Percentiles rank a stretch among this genome's conserved stretches.
These are phyloP conservation scores for Odontomyia ornata DNA, from an alignment of 2,888 invertebrate species.

Conservation along the genomic window DNA sequence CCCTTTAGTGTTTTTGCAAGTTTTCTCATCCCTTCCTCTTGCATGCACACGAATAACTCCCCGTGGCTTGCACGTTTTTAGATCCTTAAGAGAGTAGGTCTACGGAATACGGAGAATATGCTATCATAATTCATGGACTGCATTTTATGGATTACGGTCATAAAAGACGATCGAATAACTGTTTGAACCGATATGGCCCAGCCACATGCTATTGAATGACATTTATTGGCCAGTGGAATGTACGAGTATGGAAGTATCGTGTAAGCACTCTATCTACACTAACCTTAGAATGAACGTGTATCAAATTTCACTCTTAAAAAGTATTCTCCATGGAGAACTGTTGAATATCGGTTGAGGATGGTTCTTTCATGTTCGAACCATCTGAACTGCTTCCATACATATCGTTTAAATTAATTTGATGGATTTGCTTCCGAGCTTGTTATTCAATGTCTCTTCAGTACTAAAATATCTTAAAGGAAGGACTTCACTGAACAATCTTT, in stretches of 20 bases:
- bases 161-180: constrained; percentile 26
- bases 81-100: constrained; percentile 3
- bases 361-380: background rate
- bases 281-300: background rate
- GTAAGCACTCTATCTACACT: background rate
- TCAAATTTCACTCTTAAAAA: background rate
- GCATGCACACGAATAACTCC: background rate
- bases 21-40: background rate
- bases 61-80: background rate
- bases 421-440: too few species aligned
- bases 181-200: background rate
- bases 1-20: background rate
- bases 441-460: too few species aligned
- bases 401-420: too few species aligned
- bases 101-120: constrained; percentile 21
- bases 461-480: too few species aligned
- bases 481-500: too few species aligned
- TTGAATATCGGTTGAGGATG: background rate
- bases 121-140: constrained; percentile 32
- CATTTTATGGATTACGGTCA: constrained; percentile 36
- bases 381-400: too few species aligned
- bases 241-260: constrained; percentile 7
- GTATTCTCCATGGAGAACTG: background rate
- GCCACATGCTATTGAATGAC: constrained; percentile 9
- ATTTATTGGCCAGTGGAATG: constrained; percentile 9